Evolutionary conservation across 2,797 vertebrate species (phyloP).

Genomic region (Typhlichthys eigenmanni): DNA sequence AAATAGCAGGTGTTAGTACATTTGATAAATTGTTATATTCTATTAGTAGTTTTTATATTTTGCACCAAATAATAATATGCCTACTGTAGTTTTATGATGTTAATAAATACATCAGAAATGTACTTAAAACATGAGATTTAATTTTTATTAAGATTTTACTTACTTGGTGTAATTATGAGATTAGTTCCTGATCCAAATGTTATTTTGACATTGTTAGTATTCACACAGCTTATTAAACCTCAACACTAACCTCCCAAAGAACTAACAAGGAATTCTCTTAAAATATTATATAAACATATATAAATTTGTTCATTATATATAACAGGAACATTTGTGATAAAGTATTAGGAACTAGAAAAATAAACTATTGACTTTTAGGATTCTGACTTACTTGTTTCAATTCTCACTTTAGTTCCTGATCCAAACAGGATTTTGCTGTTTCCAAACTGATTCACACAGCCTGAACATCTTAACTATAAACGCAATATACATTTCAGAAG

Average conservation of each 20-base stretch:
- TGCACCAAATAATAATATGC: neutral
- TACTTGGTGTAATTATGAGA: slow-evolving; percentile 15
- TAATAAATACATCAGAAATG: neutral
- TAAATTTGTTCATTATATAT: too few relatives aligned
- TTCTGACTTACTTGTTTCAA: too few relatives aligned
- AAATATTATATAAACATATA: too few relatives aligned
- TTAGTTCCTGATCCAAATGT: slow-evolving; percentile 12
- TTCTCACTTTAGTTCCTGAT: slow-evolving; percentile 14
- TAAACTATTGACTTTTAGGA: too few relatives aligned
- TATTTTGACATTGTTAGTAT: neutral
- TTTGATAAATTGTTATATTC: too few relatives aligned
- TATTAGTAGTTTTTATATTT: neutral
- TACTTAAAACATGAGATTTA: neutral
- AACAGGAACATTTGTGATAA: too few relatives aligned
- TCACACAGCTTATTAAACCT: neutral
- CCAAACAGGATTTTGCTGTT: slow-evolving; percentile 42
- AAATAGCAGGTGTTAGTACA: too few relatives aligned
- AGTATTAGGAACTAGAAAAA: neutral
- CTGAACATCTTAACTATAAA: neutral
- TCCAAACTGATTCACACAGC: slow-evolving; percentile 39
- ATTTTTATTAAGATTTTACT: neutral
- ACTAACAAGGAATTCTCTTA: too few relatives aligned
- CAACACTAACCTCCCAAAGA: neutral
- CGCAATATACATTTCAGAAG: too few relatives aligned
- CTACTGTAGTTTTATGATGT: too few relatives aligned